A percentile compares a stretch with the other conserved stretches of the same genome.
Evolutionary conservation across 2,797 vertebrate genomes (phyloP).

Genomic region (Channallabes apus): DNA sequence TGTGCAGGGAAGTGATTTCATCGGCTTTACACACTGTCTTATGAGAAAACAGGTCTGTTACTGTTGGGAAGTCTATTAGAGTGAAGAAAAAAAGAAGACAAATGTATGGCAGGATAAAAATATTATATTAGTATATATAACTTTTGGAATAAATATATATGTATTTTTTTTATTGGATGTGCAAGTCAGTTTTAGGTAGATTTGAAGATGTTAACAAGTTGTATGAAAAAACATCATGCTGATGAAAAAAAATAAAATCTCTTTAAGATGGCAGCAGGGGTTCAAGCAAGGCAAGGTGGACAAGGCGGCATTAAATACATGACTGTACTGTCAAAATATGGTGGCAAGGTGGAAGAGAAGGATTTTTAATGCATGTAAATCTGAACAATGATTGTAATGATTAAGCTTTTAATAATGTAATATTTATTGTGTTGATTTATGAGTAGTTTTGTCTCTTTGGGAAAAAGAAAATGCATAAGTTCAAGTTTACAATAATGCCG

Average conservation of each 20-base stretch:
- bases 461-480: not conserved
- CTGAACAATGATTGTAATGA: not conserved
- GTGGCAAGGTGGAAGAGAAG: not conserved
- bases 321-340: not conserved
- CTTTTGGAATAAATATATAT: too few species aligned
- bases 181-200: not conserved
- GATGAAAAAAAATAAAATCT: not conserved
- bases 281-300: not conserved
- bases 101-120: not conserved
- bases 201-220: not conserved
- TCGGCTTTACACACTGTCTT: conserved; percentile 10
- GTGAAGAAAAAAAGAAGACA: not conserved
- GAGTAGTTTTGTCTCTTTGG: not conserved
- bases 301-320: not conserved
- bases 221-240: not conserved
- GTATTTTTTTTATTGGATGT: too few species aligned
- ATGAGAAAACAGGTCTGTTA: conserved; percentile 2
- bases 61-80: not conserved
- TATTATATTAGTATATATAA: too few species aligned
- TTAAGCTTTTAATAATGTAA: not conserved
- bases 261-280: conserved; percentile 9
- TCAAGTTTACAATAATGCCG: not conserved
- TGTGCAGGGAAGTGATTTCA: conserved; percentile 2
- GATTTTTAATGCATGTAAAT: not conserved
- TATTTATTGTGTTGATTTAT: not conserved